These are phyloP conservation scores for Amphimedon queenslandica DNA, from an alignment of 37 sponge, comb jelly and placozoan species.

Conservation along the genomic window DNA sequence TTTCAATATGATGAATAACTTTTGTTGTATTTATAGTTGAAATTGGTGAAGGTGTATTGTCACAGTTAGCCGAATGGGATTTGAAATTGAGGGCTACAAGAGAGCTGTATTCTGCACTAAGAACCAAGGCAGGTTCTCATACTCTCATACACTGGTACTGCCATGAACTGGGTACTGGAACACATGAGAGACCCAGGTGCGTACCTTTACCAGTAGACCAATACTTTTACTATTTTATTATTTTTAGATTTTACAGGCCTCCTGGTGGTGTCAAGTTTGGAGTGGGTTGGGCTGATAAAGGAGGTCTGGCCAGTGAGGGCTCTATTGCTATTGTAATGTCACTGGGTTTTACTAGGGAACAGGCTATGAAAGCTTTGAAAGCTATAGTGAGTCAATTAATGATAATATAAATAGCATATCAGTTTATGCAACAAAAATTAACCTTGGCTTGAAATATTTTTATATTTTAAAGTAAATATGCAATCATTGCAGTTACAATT, in stretches of 20 bases:
- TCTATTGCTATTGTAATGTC: conserved; percentile 56
- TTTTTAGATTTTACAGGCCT: conserved; percentile 69
- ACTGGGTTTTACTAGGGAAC: conserved; percentile 82
- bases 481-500: too few relatives aligned
- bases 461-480: too few relatives aligned
- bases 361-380: conserved; percentile 64
- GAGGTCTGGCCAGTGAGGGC: conserved; percentile 38
- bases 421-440: too few relatives aligned
- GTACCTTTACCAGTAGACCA: too few relatives aligned
- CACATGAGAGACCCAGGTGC: conserved; percentile 92
- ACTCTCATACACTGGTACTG: too few relatives aligned
- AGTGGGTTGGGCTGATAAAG: conserved; percentile 3
- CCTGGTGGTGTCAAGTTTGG: conserved; percentile 2
- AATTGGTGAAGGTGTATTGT: conserved; percentile 68
- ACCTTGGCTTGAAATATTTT: too few relatives aligned
- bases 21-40: too few relatives aligned
- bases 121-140: conserved; percentile 66
- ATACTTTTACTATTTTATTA: too few relatives aligned
- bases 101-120: conserved; percentile 82
- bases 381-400: conserved; percentile 41
- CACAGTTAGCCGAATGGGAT: conserved; percentile 84
- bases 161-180: conserved; percentile 90
- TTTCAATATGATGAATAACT: too few relatives aligned
- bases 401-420: not conserved
- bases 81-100: conserved; percentile 80